Evolutionary conservation across 2,888 invertebrate species (phyloP), one percentile per base, ranked within the genome.

Genomic region (Fragum sueziense): DNA sequence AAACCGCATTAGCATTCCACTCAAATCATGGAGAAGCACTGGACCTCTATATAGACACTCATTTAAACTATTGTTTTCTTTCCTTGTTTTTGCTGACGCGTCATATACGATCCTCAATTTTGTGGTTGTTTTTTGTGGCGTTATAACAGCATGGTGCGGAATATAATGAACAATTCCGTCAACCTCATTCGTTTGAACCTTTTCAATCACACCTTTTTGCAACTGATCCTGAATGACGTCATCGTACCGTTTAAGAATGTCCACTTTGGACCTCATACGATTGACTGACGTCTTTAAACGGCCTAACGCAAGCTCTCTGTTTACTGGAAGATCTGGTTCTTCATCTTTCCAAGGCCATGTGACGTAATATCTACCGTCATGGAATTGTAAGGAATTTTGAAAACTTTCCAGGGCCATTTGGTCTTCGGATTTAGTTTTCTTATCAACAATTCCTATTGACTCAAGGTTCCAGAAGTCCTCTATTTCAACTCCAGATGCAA

Each of bases 281-380:
- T 20, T 33, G 2, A 74, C 29, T 33, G n/a, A 54, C 34, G 76
- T 73, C 33, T 52, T 76, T 7, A 74, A 25, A n/a, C 80, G 34
- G 14, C 70, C 76, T 7, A 68, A 9, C 7, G 80, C 80, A 14
- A 80, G 41, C 7, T 54, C 70, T n/a, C 68, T 11, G 41, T 74
- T 80, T 17, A 22, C 27, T 52, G 80, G 70, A 22, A 74, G 33
- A 20, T 70, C 69, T 62, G 33, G 20, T 4, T 6, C 33, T 2
- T 73, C 54, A 4, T 47, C 61, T 52, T 78, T 73, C 76, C 76
- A 80, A 33, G 73, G 80, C 74, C 73, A 76, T 6, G 52, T 69
- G 7, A 74, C 73, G 9, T 73, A 59, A 57, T 80, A 80, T 20
- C 65, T 14, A 1, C 59, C 67, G 31, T 80, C 29, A 62, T 76